Evolutionary conservation across 1,140 invertebrate species (phyloP), one percentile per base, ranked within the genome.

Genomic region (Portunus trituberculatus): DNA sequence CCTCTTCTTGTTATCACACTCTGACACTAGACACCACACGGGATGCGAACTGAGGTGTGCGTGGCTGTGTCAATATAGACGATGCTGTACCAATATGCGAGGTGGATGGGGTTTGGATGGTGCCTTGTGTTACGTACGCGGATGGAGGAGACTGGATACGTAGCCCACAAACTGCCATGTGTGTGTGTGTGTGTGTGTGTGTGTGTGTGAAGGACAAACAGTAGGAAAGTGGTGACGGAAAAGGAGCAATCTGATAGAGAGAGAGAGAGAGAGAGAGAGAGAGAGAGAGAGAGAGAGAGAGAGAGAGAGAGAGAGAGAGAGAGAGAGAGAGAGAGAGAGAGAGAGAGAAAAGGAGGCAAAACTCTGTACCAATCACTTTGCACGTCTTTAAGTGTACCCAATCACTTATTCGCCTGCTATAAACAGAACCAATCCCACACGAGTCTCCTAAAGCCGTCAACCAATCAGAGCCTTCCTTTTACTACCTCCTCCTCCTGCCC

Each of bases 391-490:
- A 76, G 67, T 25, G 12, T 25, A 76, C 0, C 67, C 67, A 76
- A 76, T 76, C 67, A 76, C 67, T 76, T 76, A 76, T n/a, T 76
- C 67, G 67, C 67, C 16, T 76, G 67, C 67, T 25, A 76, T 76
- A 76, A 76, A 76, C 67, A 76, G 20, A n/a, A 76, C 67, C 67
- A 76, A 76, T 76, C 20, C 20, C 67, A n/a, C 0, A 7, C 16
- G 20, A 76, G 67, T n/a, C 16, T 76, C 52, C 52, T 76, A 76
- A 76, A 76, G 67, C 67, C 67, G 6, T n/a, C 16, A 76, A 25
- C 67, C 67, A 59, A 76, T 76, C 67, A 76, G 12, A 59, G 10
- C 52, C 2, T 20, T 12, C 52, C 52, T 59, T 20, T 76, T n/a
- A 2, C 67, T 76, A 12, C 25, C 67, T n/a, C 67, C 20, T 20